A percentile compares a stretch with the other conserved stretches of the same genome.
These are phyloP conservation scores for Diadema setosum DNA, from an alignment of 35 echinoderm and acorn worm genomes.

Conservation along the genomic window DNA sequence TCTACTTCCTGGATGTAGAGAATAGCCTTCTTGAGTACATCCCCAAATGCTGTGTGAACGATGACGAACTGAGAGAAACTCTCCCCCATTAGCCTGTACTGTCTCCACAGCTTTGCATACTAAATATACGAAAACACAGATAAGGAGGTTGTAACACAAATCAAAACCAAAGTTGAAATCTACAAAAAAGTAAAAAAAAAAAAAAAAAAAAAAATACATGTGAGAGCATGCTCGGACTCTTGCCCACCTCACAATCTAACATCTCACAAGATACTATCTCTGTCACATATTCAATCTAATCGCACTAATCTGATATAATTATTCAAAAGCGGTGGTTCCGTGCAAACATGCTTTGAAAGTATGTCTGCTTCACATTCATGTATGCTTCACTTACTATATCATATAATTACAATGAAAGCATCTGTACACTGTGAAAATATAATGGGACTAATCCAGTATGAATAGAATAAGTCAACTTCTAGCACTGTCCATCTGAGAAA, in stretches of 20 bases:
- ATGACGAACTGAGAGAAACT: not conserved
- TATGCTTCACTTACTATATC: no score
- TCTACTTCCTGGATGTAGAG: slow-evolving; percentile 6
- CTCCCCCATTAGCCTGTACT: not conserved
- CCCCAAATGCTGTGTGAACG: not conserved
- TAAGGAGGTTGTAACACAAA: not conserved
- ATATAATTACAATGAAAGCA: no score
- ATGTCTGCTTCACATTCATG: no score
- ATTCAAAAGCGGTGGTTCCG: not conserved
- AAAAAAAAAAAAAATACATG: not conserved
- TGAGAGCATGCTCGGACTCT: not conserved
- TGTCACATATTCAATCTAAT: not conserved
- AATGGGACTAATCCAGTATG: no score
- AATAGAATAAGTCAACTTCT: no score
- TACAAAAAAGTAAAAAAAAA: not conserved
- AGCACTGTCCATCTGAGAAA: no score
- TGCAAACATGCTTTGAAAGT: no score
- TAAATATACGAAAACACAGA: not conserved
- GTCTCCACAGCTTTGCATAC: not conserved
- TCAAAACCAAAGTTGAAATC: not conserved
- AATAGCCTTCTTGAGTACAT: not conserved
- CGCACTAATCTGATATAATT: not conserved
- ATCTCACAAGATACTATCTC: not conserved
- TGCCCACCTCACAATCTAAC: not conserved
- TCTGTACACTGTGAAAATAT: no score